Evolutionary conservation across 1,140 invertebrate species (phyloP), one percentile per base, ranked within the genome.

Genomic region (Ips typographus): DNA sequence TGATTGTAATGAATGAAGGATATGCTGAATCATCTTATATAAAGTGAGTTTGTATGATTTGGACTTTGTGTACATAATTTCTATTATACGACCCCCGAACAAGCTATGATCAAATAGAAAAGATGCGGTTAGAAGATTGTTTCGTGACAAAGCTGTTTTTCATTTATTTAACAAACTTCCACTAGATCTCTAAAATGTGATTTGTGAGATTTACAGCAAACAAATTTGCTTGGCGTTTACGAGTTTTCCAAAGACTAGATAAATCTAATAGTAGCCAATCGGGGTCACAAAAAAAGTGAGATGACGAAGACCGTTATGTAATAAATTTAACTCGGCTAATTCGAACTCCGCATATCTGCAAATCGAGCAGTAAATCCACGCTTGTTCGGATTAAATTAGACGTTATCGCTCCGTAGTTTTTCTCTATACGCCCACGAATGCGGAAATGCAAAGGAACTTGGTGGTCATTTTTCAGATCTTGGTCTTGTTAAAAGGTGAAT

Each of bases 371-470:
- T 55, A 55, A 55, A 55, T 55, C 36, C 52, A 6, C n/a, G 52
- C 37, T 55, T 55, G 52, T 55, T 55, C 52, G 52, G 37, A 55
- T 55, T 55, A 55, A 55, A 55, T 55, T 55, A 55, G 52, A 55
- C 37, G 52, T 37, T 55, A 55, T 55, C 52, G 52, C n/a, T 55
- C 37, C 6, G 36, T 8, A 55, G n/a, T 55, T 55, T 55, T 55
- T 55, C 52, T 37, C 37, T 38, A 37, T 38, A 55, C 52, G 52
- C 52, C 52, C 52, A 55, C 52, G 52, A 55, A 55, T 55, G 52
- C 52, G 52, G 52, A 55, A 55, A 38, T 37, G 52, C n/a, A 37
- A 4, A 38, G n/a, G 6, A 36, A 55, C 37, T 36, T 5, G 8
- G 6, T 5, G 6, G n/a, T 22, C 44, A 47, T n/a, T 47, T 47